Conservation (phyloP, 2,113 vertebrate genomes). For the Lophura nycthemera region DNA sequence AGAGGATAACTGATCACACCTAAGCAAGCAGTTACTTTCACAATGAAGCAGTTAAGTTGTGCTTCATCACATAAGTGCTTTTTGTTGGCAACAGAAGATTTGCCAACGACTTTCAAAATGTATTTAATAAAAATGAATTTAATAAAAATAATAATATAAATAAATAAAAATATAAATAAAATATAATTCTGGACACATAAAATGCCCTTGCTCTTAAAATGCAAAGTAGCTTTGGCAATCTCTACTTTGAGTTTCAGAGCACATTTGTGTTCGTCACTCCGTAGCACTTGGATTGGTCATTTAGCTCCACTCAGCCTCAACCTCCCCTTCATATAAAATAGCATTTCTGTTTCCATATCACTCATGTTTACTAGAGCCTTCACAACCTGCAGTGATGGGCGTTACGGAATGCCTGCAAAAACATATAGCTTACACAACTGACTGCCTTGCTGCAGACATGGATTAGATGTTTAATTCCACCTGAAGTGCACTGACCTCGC, state of each 20-base stretch:
- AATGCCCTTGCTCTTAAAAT: background rate
- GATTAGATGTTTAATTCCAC: background rate
- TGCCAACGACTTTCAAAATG: background rate
- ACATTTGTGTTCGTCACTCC: background rate
- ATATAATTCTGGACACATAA: background rate
- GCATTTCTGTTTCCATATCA: background rate
- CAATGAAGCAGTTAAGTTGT: background rate
- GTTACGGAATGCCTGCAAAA: background rate
- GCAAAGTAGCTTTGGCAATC: background rate
- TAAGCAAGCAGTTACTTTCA: background rate
- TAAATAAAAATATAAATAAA: too few species aligned
- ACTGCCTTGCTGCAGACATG: background rate
- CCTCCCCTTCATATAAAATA: background rate
- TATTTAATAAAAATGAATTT: background rate
- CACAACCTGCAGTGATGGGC: background rate
- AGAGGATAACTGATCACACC: background rate
- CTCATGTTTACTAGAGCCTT: background rate
- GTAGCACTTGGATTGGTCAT: background rate
- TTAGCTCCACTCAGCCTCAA: background rate
- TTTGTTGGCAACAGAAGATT: background rate
- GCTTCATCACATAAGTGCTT: rapidly evolving
- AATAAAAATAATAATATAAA: background rate
- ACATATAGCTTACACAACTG: background rate
- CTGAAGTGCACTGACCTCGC: conserved; percentile 15
- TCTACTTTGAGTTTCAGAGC: background rate